These are phyloP conservation scores for Drosophila sordidula DNA, from an alignment of 2,888 invertebrate genomes.

Conservation along the genomic window DNA sequence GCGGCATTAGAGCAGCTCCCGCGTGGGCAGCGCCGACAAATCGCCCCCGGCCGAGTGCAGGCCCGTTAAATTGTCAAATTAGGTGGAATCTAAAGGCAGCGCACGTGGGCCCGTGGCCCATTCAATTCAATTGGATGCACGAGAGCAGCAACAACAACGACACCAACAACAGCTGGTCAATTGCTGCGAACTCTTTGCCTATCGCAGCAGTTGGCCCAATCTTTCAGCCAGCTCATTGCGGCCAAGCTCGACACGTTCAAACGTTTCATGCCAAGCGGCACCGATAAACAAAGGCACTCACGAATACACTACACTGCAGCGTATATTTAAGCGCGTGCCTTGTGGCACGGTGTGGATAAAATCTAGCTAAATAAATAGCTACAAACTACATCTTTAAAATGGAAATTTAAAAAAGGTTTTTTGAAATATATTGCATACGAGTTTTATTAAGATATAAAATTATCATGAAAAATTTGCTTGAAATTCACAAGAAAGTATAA, in stretches of 20 bases:
- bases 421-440: no score
- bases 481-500: no score
- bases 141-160: background rate
- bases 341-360: background rate
- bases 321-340: background rate
- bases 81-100: conserved; percentile 27
- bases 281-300: conserved; percentile 28
- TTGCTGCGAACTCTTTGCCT: conserved; percentile 15
- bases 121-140: conserved; percentile 35
- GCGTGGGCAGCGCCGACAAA: conserved; percentile 39
- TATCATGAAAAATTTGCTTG: no score
- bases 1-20: conserved; percentile 6
- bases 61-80: conserved; percentile 70
- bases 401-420: no score
- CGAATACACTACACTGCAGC: conserved; percentile 5
- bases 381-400: no score
- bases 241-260: conserved; percentile 48
- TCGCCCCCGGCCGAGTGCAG: conserved; percentile 32
- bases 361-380: no score
- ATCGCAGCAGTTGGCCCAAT: conserved; percentile 24
- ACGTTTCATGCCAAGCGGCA: conserved; percentile 32
- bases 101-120: conserved; percentile 33
- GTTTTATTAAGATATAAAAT: no score
- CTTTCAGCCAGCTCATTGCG: background rate
- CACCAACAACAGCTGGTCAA: conserved; percentile 53